phyloP scores from a whole-genome alignment of 2,797 vertebrate species.

The Sylvilagus floridanus region DNA sequence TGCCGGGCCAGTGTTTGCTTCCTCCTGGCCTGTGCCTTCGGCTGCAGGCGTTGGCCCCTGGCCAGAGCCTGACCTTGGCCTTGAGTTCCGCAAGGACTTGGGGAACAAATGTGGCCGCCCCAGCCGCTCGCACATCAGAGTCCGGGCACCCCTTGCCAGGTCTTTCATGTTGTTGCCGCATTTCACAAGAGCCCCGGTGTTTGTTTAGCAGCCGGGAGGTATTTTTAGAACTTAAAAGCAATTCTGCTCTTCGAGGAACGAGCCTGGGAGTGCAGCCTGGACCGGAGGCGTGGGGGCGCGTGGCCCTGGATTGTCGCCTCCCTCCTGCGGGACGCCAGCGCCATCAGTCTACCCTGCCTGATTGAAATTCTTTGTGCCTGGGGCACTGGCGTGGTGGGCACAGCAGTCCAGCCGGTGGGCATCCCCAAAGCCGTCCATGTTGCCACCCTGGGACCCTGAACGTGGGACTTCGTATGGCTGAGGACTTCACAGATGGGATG shows the following conservation, averaged over 20 bases:
- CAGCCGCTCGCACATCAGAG: background rate
- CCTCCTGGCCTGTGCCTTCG: background rate
- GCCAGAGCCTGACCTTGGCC: constrained; percentile 78
- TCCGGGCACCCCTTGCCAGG: constrained; percentile 49
- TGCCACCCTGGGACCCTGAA: background rate
- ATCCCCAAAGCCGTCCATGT: background rate
- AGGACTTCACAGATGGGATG: background rate
- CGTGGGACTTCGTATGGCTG: too few relatives aligned
- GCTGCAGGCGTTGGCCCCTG: background rate
- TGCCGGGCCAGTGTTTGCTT: background rate
- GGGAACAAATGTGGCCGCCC: constrained; percentile 72
- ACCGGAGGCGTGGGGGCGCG: background rate
- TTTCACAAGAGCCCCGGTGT: constrained; percentile 59
- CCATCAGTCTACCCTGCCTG: accelerated
- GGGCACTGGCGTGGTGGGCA: background rate
- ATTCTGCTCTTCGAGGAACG: constrained; percentile 61
- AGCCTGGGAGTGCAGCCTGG: background rate
- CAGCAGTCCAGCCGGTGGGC: accelerated
- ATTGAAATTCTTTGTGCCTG: too few relatives aligned
- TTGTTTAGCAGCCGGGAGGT: constrained; percentile 56
- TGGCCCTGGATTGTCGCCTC: background rate
- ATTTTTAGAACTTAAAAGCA: constrained; percentile 77
- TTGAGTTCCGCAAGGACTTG: constrained; percentile 31
- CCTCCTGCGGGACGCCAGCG: background rate
- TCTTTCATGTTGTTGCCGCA: constrained; percentile 61